phyloP scores from a whole-genome alignment of 2,113 vertebrate genomes.

The zebrafish (Danio rerio) region GRCz12tu NC_133184.1:55600001-55600500 shows the following conservation, averaged over 20 bases:
- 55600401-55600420: conserved; percentile 48
- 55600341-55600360: conserved; percentile 82
- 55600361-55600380: conserved; percentile 76
- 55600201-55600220: conserved; percentile 75
- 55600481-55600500: neutral
- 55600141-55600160: conserved; percentile 86
- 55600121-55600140: conserved; percentile 76
- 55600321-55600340: conserved; percentile 73
- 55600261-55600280: conserved; percentile 74
- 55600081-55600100: conserved; percentile 68
- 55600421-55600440: conserved; percentile 63
- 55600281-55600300: conserved; percentile 74
- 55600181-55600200: conserved; percentile 79
- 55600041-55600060: conserved; percentile 74
- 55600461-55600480: conserved; percentile 36
- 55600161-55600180: conserved; percentile 85
- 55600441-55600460: conserved; percentile 60
- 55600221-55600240: conserved; percentile 77
- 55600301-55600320: conserved; percentile 75
- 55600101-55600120: conserved; percentile 74
- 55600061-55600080: conserved; percentile 77
- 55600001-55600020: conserved; percentile 66
- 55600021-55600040: conserved; percentile 79
- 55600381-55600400: conserved; percentile 58
- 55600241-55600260: conserved; percentile 76